Base-by-base conservation (phyloP, 2,888 invertebrate species). In the Drosophila acutilabella region DNA sequence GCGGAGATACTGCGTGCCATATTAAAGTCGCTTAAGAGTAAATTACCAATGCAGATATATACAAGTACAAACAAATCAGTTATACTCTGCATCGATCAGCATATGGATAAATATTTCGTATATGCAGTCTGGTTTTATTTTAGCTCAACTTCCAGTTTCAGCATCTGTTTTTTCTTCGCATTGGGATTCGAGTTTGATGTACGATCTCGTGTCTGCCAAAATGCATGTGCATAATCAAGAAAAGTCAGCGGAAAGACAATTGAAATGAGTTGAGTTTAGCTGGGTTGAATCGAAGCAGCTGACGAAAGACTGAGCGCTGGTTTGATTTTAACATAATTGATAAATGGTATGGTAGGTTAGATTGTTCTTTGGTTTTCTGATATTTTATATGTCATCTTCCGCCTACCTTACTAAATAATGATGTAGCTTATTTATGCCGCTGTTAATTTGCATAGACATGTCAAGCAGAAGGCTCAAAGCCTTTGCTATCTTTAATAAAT, bases 361-460 rank as follows among this genome's bases (percentile, higher is more conserved):
- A n/a, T n/a, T n/a, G n/a, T 59, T 78, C 20, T n/a, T 41, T 44
- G n/a, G 23, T 52, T 14, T 38, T 40, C 51, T 40, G 10, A 65
- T 67, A 67, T 73, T 73, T 70, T 78, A 51, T 36, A 11, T 13
- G 33, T 30, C 47, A 67, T 74, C 71, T 65, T 85, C 74, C 76
- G 86, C 81, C 86, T 80, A 88, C 80, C 87, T 86, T 79, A 53
- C 81, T 86, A 80, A 89, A 90, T 90, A 90, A 90, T 89, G 90
- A 90, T 90, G 90, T 90, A 89, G 91, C 88, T 91, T 91, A 91
- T 91, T 91, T 91, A 91, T 91, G 91, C 89, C 77, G 74, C 74
- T 61, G 65, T 76, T 79, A 68, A 89, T 89, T 89, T 89, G 84
- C 88, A 89, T 89, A 89, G 81, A 71, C 64, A 58, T 61, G 60